phyloP scores from a whole-genome alignment of 2,113 vertebrate species.

The Chaenogobius annularis region DNA sequence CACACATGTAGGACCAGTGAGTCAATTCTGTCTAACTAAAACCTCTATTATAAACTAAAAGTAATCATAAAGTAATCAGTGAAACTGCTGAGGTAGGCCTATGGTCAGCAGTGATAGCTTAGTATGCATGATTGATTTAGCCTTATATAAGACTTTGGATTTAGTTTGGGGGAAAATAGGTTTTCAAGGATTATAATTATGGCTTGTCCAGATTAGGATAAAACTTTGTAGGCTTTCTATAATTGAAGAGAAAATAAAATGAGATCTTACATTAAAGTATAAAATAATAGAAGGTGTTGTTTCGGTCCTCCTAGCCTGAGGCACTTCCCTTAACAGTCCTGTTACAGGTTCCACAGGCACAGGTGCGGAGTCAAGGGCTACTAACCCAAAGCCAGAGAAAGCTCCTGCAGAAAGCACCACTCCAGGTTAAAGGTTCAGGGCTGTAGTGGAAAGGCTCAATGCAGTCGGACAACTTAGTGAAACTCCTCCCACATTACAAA shows the following conservation, averaged over 20 bases:
- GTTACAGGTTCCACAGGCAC: neutral
- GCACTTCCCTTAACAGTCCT: neutral
- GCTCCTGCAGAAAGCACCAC: neutral
- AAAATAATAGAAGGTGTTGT: neutral
- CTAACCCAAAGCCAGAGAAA: neutral
- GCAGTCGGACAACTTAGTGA: neutral
- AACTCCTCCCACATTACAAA: neutral
- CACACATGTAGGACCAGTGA: neutral
- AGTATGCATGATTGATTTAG: constrained; percentile 25
- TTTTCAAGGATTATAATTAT: constrained; percentile 26
- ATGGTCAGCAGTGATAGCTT: constrained; percentile 17
- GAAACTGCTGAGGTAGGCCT: neutral
- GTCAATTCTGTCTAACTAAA: neutral
- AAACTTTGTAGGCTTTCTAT: neutral
- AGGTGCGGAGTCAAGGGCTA: neutral
- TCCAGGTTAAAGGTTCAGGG: neutral
- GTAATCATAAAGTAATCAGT: neutral
- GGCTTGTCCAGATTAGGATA: constrained; percentile 10
- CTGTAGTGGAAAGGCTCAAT: neutral
- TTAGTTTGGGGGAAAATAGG: constrained; percentile 8
- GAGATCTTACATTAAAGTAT: constrained; percentile 27
- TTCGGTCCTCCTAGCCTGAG: neutral
- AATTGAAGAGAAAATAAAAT: neutral
- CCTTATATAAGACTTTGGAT: constrained; percentile 19
- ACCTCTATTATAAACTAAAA: neutral